Evolutionary conservation across 92 coral and sea anemone species (phyloP).

Genomic region (Ricordea florida): DNA sequence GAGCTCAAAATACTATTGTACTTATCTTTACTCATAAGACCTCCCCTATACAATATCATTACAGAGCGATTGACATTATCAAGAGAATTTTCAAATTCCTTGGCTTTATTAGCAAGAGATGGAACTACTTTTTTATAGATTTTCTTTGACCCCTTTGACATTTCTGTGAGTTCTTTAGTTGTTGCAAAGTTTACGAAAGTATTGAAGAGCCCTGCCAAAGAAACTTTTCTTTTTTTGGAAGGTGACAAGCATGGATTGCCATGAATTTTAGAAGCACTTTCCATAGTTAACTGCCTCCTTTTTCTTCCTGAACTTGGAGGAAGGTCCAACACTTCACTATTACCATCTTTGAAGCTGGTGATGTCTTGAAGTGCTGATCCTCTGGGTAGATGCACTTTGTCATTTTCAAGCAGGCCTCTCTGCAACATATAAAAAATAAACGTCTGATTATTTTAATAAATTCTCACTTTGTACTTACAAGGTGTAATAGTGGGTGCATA

Average conservation of each 20-base stretch:
- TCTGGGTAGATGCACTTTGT: conserved; percentile 59
- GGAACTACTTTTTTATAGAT: conserved; percentile 57
- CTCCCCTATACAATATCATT: conserved; percentile 71
- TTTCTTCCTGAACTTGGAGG: conserved; percentile 69
- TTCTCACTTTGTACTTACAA: neutral
- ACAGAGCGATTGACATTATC: conserved; percentile 68
- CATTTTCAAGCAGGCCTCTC: conserved; percentile 53
- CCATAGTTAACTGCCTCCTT: conserved; percentile 67
- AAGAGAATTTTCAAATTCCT: conserved; percentile 58
- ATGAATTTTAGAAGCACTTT: conserved; percentile 63
- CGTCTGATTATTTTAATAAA: conserved; percentile 35
- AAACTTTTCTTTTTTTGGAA: conserved; percentile 61
- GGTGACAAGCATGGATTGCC: conserved; percentile 67
- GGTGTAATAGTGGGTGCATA: neutral
- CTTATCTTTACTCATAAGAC: conserved; percentile 69
- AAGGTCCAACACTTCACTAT: conserved; percentile 70
- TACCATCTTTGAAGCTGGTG: conserved; percentile 62
- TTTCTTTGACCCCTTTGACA: conserved; percentile 58
- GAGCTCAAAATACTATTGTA: conserved; percentile 68
- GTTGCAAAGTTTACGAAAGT: conserved; percentile 57
- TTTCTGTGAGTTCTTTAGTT: conserved; percentile 51
- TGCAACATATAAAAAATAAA: conserved; percentile 24
- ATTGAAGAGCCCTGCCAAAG: conserved; percentile 63
- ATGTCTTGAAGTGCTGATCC: conserved; percentile 38
- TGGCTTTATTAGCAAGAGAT: conserved; percentile 54